A percentile compares a stretch with the other conserved stretches of the same genome.
phyloP scores from a whole-genome alignment of 2,797 vertebrate species.

The Avahi laniger region DNA sequence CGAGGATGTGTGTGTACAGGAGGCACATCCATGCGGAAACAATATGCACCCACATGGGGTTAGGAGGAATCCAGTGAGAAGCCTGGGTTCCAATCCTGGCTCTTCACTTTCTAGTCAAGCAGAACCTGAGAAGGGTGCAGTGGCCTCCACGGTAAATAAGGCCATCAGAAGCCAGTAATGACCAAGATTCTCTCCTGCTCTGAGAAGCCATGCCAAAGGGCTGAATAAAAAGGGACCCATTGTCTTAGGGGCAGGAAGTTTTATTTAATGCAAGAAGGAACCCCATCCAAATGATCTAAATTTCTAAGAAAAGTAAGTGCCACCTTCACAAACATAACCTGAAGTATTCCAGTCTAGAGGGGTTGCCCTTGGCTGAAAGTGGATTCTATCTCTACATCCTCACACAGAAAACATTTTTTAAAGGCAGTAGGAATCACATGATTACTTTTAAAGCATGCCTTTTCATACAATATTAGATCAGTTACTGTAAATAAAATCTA shows the following conservation, averaged over 20 bases:
- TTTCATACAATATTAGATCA: not conserved
- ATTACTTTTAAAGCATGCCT: not conserved
- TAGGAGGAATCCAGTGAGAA: not conserved
- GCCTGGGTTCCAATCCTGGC: too few relatives aligned
- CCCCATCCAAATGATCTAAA: not conserved
- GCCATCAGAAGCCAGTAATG: not conserved
- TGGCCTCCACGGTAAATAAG: not conserved
- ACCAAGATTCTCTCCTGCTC: not conserved
- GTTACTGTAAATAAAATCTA: not conserved
- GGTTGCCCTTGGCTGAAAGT: not conserved
- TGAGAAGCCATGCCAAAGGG: not conserved
- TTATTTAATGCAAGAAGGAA: not conserved
- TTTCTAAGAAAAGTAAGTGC: not conserved
- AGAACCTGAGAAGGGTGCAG: not conserved
- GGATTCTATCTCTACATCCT: not conserved
- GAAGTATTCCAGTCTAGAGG: not conserved
- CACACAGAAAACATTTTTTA: not conserved
- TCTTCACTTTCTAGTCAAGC: not conserved
- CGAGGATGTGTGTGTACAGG: too few relatives aligned
- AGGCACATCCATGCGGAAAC: too few relatives aligned
- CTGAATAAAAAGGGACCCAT: not conserved
- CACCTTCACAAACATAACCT: not conserved
- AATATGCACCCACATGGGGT: fast-evolving
- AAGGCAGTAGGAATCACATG: not conserved
- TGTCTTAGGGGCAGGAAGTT: not conserved